A percentile compares a stretch with the other conserved stretches of the same genome.
Evolutionary conservation across 1,140 invertebrate genomes (phyloP).

Genomic region (Zaprionus nigranus): DNA sequence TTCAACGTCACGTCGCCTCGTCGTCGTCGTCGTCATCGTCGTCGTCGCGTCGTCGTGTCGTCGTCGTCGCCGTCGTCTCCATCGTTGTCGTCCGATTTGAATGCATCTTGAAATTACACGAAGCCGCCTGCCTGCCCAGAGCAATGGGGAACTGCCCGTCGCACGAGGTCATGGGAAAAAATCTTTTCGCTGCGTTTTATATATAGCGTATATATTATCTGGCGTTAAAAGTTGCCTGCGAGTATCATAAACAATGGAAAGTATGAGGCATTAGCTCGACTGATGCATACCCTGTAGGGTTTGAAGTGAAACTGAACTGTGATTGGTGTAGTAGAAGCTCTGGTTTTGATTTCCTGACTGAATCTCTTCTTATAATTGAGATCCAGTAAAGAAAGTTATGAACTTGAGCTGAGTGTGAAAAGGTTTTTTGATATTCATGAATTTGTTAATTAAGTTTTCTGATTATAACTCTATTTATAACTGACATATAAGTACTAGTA

Average conservation of each 20-base stretch:
- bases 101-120: constrained; percentile 64
- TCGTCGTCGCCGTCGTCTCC: constrained; percentile 18
- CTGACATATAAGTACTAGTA: no score
- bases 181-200: constrained; percentile 55
- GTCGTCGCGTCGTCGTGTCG: constrained; percentile 29
- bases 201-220: constrained; percentile 38
- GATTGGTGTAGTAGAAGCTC: neutral
- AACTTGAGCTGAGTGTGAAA: neutral
- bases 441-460: no score
- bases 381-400: no score
- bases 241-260: constrained; percentile 12
- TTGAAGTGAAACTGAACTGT: neutral
- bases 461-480: no score
- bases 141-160: constrained; percentile 40
- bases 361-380: no score
- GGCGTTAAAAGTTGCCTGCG: neutral
- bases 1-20: constrained; percentile 76
- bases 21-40: constrained; percentile 26
- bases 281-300: neutral
- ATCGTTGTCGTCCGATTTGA: constrained; percentile 64
- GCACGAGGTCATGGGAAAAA: constrained; percentile 80
- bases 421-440: no score
- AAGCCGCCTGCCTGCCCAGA: constrained; percentile 13
- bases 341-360: no score
- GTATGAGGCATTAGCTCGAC: neutral